Evolutionary conservation across 2,797 vertebrate species (phyloP).

Genomic region (Phalloptychus januarius): DNA sequence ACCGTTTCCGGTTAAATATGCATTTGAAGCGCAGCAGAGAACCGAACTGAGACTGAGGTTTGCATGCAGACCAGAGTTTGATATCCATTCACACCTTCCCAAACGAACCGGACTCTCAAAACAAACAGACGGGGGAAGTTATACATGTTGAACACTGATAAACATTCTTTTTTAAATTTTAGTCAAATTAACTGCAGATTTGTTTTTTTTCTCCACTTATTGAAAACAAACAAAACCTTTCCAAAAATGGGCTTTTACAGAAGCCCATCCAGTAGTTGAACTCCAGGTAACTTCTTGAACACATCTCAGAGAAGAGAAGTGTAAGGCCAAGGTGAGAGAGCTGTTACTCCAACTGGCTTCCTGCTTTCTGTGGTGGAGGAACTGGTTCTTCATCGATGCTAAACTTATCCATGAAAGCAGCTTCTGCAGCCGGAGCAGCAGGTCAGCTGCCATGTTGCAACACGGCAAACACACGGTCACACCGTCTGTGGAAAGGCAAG

Average conservation of each 20-base stretch:
- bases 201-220: neutral
- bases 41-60: too few species aligned
- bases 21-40: too few species aligned
- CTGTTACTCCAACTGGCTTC: neutral
- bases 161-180: neutral
- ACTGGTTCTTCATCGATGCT: neutral
- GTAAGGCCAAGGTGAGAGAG: neutral
- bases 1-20: too few species aligned
- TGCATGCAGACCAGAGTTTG: too few species aligned
- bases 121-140: too few species aligned
- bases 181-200: neutral
- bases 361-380: neutral
- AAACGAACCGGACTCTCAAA: too few species aligned
- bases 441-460: neutral
- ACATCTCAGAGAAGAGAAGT: neutral
- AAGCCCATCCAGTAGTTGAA: neutral
- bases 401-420: neutral
- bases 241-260: neutral
- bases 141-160: too few species aligned
- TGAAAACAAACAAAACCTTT: neutral
- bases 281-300: neutral
- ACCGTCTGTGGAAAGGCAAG: neutral
- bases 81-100: too few species aligned
- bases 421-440: neutral
- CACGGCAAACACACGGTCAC: neutral